phyloP scores from a whole-genome alignment of 2,888 invertebrate species.

The Tenthredo amoena region DNA sequence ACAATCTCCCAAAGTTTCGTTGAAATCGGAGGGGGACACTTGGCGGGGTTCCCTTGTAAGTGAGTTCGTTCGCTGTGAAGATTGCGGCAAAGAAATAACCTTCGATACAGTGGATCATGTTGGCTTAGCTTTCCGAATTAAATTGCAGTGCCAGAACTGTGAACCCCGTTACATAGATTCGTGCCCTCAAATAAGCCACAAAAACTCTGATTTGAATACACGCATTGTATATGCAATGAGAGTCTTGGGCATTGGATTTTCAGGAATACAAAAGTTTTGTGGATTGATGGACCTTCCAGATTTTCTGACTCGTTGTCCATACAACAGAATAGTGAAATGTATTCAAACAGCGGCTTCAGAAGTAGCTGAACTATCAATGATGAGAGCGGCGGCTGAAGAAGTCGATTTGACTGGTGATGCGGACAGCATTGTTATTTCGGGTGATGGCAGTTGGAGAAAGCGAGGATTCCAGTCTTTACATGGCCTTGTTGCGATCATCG shows the following conservation, averaged over 20 bases:
- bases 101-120: background rate
- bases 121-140: background rate
- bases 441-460: slow-evolving; percentile 22
- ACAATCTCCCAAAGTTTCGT: too few relatives aligned
- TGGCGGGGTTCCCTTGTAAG: too few relatives aligned
- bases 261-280: background rate
- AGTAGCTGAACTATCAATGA: background rate
- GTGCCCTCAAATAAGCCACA: background rate
- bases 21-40: too few relatives aligned
- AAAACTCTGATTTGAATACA: background rate
- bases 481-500: slow-evolving; percentile 42
- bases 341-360: too few relatives aligned
- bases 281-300: background rate
- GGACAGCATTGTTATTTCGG: slow-evolving; percentile 10
- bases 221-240: slow-evolving; percentile 7
- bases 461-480: slow-evolving; percentile 46
- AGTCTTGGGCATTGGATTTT: slow-evolving; percentile 6
- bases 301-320: slow-evolving; percentile 2
- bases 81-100: background rate
- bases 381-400: background rate
- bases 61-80: background rate
- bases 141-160: slow-evolving; percentile 12
- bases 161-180: slow-evolving; percentile 12
- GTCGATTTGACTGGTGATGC: slow-evolving; percentile 6
- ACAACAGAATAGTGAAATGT: background rate